phyloP scores from a whole-genome alignment of 2,797 vertebrate genomes.

The Eulemur coronatus region DNA sequence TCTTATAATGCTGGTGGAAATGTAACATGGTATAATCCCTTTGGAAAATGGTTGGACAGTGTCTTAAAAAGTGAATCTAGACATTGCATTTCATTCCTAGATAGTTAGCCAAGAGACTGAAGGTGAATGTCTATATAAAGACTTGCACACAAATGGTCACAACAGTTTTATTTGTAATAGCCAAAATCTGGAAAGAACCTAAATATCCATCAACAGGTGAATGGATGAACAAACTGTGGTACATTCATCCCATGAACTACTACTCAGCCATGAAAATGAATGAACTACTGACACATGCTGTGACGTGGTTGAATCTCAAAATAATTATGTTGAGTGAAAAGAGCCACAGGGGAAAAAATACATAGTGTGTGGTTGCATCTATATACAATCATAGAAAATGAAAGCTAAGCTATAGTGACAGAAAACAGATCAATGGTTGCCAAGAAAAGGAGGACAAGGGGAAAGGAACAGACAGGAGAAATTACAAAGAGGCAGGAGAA shows the following conservation, averaged over 20 bases:
- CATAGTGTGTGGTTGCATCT: not conserved
- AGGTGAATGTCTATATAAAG: not conserved
- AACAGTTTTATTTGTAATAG: not conserved
- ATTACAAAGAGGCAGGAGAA: not conserved
- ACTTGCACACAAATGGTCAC: not conserved
- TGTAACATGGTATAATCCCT: not conserved
- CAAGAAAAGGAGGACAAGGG: not conserved
- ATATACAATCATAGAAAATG: not conserved
- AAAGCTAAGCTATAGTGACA: not conserved
- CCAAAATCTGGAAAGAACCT: not conserved
- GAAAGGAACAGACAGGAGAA: not conserved
- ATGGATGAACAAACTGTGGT: not conserved
- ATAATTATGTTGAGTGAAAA: not conserved
- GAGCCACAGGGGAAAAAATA: not conserved
- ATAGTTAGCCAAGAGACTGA: not conserved
- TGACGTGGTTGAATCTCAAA: not conserved
- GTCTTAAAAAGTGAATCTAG: not conserved
- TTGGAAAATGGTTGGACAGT: not conserved
- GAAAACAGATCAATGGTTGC: not conserved
- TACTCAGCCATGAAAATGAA: not conserved
- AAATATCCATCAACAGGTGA: not conserved
- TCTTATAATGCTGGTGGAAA: not conserved
- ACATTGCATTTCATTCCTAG: not conserved
- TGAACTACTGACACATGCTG: not conserved
- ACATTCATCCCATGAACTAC: not conserved